Conservation (phyloP, 2,113 vertebrate genomes). For the Origma solitaria region DNA sequence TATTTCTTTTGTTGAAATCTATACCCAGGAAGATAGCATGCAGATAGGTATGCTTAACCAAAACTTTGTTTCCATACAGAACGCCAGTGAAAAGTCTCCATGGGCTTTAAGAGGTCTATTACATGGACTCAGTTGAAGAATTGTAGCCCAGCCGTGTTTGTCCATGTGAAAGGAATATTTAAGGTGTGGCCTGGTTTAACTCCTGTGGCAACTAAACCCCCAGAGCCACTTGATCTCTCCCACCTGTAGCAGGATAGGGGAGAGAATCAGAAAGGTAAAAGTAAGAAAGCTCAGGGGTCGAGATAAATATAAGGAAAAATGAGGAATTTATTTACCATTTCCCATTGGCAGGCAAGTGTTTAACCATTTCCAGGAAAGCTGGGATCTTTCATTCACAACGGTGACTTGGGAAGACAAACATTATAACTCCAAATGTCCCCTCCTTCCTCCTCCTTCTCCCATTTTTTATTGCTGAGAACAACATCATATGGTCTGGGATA, state of each 20-base stretch:
- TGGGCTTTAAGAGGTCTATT: not conserved
- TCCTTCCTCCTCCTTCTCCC: not conserved
- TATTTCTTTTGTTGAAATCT: not conserved
- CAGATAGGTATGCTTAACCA: not conserved
- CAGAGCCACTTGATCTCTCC: accelerated
- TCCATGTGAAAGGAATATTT: not conserved
- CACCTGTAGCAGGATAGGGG: accelerated
- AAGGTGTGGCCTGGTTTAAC: not conserved
- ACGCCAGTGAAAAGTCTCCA: not conserved
- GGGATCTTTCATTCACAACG: not conserved
- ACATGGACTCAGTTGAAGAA: not conserved
- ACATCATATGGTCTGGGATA: not conserved
- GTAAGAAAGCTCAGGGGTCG: not conserved
- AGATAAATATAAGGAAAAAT: not conserved
- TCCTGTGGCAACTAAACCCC: not conserved
- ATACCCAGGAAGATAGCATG: not conserved
- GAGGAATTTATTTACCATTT: not conserved
- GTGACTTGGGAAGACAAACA: not conserved
- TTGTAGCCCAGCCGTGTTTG: not conserved
- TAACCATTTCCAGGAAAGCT: not conserved
- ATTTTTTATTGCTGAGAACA: not conserved
- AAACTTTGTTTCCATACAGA: not conserved
- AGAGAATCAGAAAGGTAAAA: not conserved
- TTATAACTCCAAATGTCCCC: not conserved
- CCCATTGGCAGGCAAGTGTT: not conserved